A percentile compares a stretch with the other conserved stretches of the same genome.
These are phyloP conservation scores for Nycticebus coucang DNA, from an alignment of 2,113 vertebrate genomes.

Conservation along the genomic window DNA sequence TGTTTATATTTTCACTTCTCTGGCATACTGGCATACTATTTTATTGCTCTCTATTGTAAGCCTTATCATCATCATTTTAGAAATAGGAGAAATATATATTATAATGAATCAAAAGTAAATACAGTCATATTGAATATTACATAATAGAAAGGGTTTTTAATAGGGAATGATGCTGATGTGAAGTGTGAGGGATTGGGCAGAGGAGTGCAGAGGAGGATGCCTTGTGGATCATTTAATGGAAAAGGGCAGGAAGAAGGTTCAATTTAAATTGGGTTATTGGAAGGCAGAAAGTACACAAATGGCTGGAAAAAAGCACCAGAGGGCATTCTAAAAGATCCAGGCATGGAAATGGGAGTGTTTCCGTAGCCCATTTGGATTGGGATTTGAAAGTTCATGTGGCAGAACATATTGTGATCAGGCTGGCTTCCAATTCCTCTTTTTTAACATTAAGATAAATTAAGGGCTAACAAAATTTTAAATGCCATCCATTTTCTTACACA, in stretches of 20 bases:
- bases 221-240: not conserved
- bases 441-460: conserved; percentile 13
- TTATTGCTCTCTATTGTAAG: not conserved
- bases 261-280: not conserved
- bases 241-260: not conserved
- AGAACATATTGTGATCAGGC: not conserved
- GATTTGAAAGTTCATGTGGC: not conserved
- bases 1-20: conserved; percentile 32
- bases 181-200: not conserved
- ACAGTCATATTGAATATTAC: not conserved
- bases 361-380: not conserved
- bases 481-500: not conserved
- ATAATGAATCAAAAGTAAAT: conserved; percentile 29
- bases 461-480: conserved; percentile 48
- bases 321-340: not conserved
- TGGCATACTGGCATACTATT: not conserved
- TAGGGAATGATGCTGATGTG: not conserved
- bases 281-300: not conserved
- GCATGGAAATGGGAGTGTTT: not conserved
- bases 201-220: not conserved
- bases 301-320: not conserved
- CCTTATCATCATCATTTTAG: conserved; percentile 16
- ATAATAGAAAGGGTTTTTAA: not conserved
- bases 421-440: not conserved
- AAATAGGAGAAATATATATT: conserved; percentile 3